These are phyloP conservation scores for Ochlodes sylvanus DNA, from an alignment of 2,888 invertebrate species.

Conservation along the genomic window DNA sequence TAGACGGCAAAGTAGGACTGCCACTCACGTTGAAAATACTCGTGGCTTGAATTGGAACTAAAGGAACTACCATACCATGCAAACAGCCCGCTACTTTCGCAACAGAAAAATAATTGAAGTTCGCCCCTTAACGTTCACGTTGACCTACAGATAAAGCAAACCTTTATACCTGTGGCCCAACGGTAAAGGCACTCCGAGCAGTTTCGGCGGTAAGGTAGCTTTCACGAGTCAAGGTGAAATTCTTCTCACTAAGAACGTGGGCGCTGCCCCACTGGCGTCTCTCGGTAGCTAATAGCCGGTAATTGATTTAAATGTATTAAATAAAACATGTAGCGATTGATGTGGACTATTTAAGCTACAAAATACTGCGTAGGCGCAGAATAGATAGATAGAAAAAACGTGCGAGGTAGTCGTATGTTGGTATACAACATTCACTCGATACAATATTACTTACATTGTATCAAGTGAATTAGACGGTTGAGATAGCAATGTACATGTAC, in stretches of 20 bases:
- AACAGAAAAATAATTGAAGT: constrained; percentile 13
- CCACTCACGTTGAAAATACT: background rate
- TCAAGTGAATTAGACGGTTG: too few relatives aligned
- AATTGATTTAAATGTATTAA: constrained; percentile 22
- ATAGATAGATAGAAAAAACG: background rate
- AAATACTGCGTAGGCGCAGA: background rate
- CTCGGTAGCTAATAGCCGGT: constrained; percentile 40
- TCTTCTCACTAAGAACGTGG: constrained; percentile 49
- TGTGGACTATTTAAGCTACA: background rate
- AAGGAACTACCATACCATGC: background rate
- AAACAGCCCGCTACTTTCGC: background rate
- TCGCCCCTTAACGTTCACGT: background rate
- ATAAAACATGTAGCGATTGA: constrained; percentile 9
- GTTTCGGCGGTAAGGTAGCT: constrained; percentile 47
- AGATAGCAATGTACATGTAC: too few relatives aligned
- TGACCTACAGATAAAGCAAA: constrained; percentile 9
- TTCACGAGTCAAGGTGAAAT: constrained; percentile 71
- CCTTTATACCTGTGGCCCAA: constrained; percentile 10
- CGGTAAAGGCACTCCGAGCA: constrained; percentile 19
- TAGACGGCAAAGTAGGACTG: too few relatives aligned
- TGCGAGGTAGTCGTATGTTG: too few relatives aligned
- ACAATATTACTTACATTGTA: too few relatives aligned
- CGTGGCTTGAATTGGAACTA: background rate
- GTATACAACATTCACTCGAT: too few relatives aligned
- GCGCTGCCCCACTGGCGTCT: constrained; percentile 26